Percentiles rank a stretch among this genome's conserved stretches.
These are phyloP conservation scores for Ichneumoninae sp. DNA, from an alignment of 2,888 invertebrate genomes.

Conservation along the genomic window DNA sequence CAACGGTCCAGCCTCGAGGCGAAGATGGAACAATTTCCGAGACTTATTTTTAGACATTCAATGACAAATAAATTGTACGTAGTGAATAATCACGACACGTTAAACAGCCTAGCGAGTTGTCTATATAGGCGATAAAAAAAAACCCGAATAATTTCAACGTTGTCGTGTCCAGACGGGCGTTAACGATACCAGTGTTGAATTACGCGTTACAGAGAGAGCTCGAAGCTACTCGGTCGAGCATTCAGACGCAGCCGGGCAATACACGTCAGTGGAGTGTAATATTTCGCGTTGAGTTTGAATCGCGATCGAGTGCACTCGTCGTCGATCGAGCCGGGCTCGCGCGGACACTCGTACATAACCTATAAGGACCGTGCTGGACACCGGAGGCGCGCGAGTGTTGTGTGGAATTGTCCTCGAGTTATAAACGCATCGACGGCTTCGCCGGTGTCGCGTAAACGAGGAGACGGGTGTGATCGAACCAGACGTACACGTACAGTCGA, in stretches of 20 bases:
- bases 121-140: neutral
- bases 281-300: constrained; percentile 46
- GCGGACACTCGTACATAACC: neutral
- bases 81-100: neutral
- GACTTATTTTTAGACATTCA: too few species aligned
- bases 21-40: neutral
- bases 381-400: neutral
- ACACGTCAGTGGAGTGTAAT: constrained; percentile 24
- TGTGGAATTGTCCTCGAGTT: constrained; percentile 8
- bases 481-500: neutral
- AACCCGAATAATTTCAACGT: neutral
- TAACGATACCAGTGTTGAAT: constrained; percentile 34
- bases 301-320: constrained; percentile 53
- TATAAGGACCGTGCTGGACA: neutral
- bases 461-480: neutral
- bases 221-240: constrained; percentile 9
- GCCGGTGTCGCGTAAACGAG: neutral
- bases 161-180: neutral
- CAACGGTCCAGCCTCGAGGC: neutral
- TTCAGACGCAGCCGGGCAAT: neutral
- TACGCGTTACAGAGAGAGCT: constrained; percentile 19
- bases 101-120: neutral
- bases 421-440: constrained; percentile 5
- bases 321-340: constrained; percentile 5
- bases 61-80: neutral